Conservation (phyloP, 2,113 vertebrate species). For the Bos indicus region DNA sequence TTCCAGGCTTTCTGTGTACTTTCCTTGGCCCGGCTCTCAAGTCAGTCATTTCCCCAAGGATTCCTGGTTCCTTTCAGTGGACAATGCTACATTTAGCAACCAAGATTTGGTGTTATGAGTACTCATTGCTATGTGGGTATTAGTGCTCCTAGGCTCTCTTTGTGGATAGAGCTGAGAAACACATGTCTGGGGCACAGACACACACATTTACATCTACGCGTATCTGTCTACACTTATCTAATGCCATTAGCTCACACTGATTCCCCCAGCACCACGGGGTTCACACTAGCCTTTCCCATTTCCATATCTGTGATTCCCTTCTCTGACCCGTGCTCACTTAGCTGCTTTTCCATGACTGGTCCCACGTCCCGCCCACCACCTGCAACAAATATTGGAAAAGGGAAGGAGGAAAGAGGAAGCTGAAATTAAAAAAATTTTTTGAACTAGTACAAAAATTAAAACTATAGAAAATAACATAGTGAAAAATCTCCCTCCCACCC, state of each 20-base stretch:
- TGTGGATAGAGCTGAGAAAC: background rate
- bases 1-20: background rate
- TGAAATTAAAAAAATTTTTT: background rate
- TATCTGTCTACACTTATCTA: background rate
- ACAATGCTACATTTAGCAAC: background rate
- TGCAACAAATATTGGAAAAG: background rate
- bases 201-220: background rate
- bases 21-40: background rate
- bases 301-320: background rate
- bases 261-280: background rate
- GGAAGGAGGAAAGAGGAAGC: background rate
- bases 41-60: background rate
- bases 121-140: background rate
- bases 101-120: background rate
- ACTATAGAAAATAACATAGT: background rate
- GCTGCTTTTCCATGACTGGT: background rate
- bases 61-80: background rate
- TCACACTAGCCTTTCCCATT: background rate
- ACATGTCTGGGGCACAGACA: rapidly evolving
- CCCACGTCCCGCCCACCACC: background rate
- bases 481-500: background rate
- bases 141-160: background rate
- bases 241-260: background rate
- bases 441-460: background rate
- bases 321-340: background rate